Evolutionary conservation across 2,888 invertebrate genomes (phyloP).

Genomic region (Cyclophora punctaria): DNA sequence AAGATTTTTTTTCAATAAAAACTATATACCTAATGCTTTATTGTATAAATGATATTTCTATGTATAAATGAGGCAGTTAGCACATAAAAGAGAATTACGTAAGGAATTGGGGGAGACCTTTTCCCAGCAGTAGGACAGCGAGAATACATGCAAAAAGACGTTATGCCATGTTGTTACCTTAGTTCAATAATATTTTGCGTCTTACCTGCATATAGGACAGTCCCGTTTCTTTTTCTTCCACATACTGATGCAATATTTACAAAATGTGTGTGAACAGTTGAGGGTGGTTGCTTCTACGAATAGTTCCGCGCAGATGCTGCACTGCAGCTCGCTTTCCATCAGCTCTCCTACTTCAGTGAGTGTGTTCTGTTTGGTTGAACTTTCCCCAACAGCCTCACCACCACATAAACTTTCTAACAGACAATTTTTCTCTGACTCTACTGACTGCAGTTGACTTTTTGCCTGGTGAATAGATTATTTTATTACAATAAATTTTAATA

Average conservation of each 20-base stretch:
- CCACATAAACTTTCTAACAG: slow-evolving; percentile 36
- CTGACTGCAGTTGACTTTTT: slow-evolving; percentile 39
- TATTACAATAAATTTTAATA: too few relatives aligned
- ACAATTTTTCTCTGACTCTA: slow-evolving; percentile 46
- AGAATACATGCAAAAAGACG: too few relatives aligned
- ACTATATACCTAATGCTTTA: too few relatives aligned
- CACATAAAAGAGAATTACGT: too few relatives aligned
- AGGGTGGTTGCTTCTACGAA: slow-evolving; percentile 81
- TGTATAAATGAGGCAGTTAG: too few relatives aligned
- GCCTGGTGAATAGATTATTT: slow-evolving; percentile 26
- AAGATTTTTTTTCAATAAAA: too few relatives aligned
- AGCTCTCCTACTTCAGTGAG: slow-evolving; percentile 66
- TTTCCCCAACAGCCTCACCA: slow-evolving; percentile 22
- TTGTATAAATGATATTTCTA: too few relatives aligned
- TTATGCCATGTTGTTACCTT: too few relatives aligned
- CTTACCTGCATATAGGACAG: slow-evolving; percentile 81
- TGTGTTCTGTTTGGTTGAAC: slow-evolving; percentile 33
- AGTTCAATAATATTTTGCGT: too few relatives aligned
- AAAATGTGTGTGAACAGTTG: slow-evolving; percentile 85
- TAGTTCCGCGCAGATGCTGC: slow-evolving; percentile 84
- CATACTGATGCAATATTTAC: slow-evolving; percentile 79
- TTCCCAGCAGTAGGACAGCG: too few relatives aligned
- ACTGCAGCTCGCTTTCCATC: slow-evolving; percentile 82
- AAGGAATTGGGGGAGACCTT: too few relatives aligned
- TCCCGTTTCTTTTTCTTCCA: slow-evolving; percentile 82